phyloP scores from a whole-genome alignment of 2,888 invertebrate species.

The Blera fallax region DNA sequence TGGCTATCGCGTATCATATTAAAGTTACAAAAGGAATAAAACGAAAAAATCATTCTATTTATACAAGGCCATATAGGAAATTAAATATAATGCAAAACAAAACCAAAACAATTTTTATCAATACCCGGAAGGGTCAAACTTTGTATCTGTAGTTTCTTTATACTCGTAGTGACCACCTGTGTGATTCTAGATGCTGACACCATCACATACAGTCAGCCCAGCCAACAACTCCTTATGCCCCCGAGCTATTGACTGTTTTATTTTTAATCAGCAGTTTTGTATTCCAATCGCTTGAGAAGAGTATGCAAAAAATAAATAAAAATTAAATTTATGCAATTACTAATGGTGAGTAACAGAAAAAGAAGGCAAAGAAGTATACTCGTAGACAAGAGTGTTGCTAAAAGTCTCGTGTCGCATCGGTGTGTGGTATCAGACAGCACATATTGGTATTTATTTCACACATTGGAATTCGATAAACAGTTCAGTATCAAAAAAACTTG shows the following conservation, averaged over 20 bases:
- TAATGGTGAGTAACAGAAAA: slow-evolving; percentile 12
- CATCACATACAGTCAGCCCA: neutral
- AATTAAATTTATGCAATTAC: slow-evolving; percentile 34
- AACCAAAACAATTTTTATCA: neutral
- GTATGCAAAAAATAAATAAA: slow-evolving; percentile 36
- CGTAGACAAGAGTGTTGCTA: slow-evolving; percentile 21
- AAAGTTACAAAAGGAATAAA: slow-evolving; percentile 2
- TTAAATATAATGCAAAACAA: slow-evolving; percentile 21
- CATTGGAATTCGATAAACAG: slow-evolving; percentile 37
- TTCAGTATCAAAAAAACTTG: slow-evolving; percentile 28
- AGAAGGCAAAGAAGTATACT: slow-evolving; percentile 11
- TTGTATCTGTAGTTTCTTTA: neutral
- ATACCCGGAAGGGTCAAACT: slow-evolving; percentile 39
- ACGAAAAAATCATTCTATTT: slow-evolving; percentile 4
- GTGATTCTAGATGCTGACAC: slow-evolving; percentile 9
- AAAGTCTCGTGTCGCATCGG: slow-evolving; percentile 12
- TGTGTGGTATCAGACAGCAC: slow-evolving; percentile 2
- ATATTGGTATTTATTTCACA: slow-evolving; percentile 26
- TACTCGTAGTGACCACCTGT: neutral
- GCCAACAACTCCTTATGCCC: slow-evolving; percentile 4
- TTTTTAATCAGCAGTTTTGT: slow-evolving; percentile 61
- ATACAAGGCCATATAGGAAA: slow-evolving; percentile 28
- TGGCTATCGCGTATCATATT: neutral
- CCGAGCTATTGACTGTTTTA: slow-evolving; percentile 1
- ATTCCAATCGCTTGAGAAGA: slow-evolving; percentile 47